Base-by-base conservation (phyloP, 37 sponge, comb jelly and placozoan genomes). In the Hexactinellida sp. region DNA sequence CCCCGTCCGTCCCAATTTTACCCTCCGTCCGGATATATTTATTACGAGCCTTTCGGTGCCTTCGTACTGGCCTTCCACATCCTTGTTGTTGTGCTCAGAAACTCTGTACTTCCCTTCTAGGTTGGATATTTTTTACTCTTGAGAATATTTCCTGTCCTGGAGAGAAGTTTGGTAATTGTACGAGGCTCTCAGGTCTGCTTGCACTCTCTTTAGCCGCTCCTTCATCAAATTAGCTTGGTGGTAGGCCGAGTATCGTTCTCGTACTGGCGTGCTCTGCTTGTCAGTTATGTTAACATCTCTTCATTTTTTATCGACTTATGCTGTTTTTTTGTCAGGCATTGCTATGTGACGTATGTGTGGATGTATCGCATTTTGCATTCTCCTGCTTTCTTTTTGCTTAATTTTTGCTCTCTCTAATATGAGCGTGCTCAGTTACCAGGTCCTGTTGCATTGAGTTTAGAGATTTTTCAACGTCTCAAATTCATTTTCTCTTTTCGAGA, bases 391-490 rank as follows among this genome's bases (percentile, higher is more conserved):
- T n/a, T n/a, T n/a, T n/a, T n/a, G n/a, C n/a, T n/a, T n/a, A n/a
- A n/a, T n/a, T n/a, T n/a, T n/a, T 25, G 76, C 76, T 63, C 76
- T 63, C 76, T 63, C 76, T n/a, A 63, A n/a, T 63, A n/a, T 63
- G 76, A 32, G 76, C 76, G 76, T 63, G 76, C 13, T 63, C 76
- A 21, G 76, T 32, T 63, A 63, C 3, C 34, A 21, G 76, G 30
- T 23, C 76, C 34, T 10, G 28, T n/a, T 63, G 76, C 34, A 28
- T 63, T 63, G 76, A 5, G 30, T 63, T 63, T n/a, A 63, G 76
- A 3, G 3, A 23, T 23, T 28, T n/a, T 63, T 63, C 28, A 63
- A 7, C 13, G 76, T 63, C 13, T 63, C 76, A n/a, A n/a, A 63
- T 63, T 63, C 76, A 23, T 63, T 21, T 7, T 23, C 30, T 63